Base-by-base conservation (phyloP, 2,888 invertebrate genomes). In the Exephanes ischioxanthus region DNA sequence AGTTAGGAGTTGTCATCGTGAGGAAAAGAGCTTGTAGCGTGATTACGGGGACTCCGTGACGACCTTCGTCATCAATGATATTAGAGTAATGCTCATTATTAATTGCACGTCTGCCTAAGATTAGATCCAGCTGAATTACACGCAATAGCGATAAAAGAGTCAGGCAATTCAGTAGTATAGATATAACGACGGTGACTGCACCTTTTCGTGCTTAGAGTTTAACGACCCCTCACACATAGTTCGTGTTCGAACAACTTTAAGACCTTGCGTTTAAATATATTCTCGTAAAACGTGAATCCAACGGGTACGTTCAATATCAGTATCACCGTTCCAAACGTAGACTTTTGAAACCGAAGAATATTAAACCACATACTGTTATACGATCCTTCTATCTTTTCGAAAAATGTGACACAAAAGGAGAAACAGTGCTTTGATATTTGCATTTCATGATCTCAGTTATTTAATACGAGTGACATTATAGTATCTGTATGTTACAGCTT, bases 161-260 rank as follows among this genome's bases (percentile, higher is more conserved):
- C 11, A 14, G 22, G 58, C 22, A 26, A 58, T 55, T 22, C 11
- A 14, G 26, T 14, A 55, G 11, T 55, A 22, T 26, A 4, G 11
- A 26, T 26, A 58, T 14, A 58, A 22, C 11, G 7, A 45, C n/a
- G 11, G 37, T 5, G 30, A 30, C 30, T 30, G 37, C n/a, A 41
- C 67, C 67, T 77, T 55, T 77, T 77, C 67, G 77, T 77, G 77
- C 41, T 37, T 41, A 9, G 37, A 77, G 77, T 77, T 77, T 41
- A 67, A 77, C 41, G 77, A 77, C 66, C 67, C 41, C 22, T 22
- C 53, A 14, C 33, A 33, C 55, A 67, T 68, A 16, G 30, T 51
- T 75, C 26, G 77, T 41, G 41, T 22, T 51, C 14, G 22, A 53
- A 37, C 33, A 14, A 37, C 73, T 58, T 19, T 48, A 3, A 41